phyloP scores from a whole-genome alignment of 2,888 invertebrate genomes.

The Hanleya hanleyi region DNA sequence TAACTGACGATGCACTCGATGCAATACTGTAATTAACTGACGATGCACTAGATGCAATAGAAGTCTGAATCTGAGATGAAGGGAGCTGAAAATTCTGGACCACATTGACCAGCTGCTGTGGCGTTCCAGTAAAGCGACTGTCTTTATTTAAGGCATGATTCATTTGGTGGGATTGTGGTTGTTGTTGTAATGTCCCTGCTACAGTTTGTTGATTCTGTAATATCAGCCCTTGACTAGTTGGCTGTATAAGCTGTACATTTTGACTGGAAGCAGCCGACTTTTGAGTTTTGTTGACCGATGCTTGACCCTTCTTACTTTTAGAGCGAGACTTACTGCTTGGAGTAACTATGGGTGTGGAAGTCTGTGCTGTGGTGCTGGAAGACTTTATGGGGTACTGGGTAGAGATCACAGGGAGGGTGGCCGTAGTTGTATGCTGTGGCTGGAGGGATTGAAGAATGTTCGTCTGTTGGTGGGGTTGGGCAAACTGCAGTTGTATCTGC shows the following conservation, averaged over 20 bases:
- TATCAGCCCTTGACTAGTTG: not conserved
- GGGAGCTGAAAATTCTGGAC: not conserved
- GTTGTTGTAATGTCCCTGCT: not conserved
- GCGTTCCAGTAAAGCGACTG: not conserved
- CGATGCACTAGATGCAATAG: not conserved
- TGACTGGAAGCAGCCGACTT: not conserved
- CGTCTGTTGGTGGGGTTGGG: slow-evolving; percentile 30
- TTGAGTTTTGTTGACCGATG: slow-evolving; percentile 4
- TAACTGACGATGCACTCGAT: not conserved
- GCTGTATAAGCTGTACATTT: not conserved
- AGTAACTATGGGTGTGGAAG: slow-evolving; percentile 38
- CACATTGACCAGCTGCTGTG: not conserved
- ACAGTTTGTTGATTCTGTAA: not conserved
- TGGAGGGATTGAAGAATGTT: not conserved
- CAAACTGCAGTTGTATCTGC: slow-evolving; percentile 12
- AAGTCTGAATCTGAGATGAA: too few relatives aligned
- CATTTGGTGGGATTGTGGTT: not conserved
- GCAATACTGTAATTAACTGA: not conserved
- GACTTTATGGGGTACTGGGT: slow-evolving; percentile 14
- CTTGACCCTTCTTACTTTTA: slow-evolving; percentile 6
- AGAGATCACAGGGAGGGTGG: slow-evolving; percentile 12
- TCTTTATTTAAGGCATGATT: not conserved
- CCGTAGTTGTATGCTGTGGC: slow-evolving; percentile 29
- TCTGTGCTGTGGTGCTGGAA: slow-evolving; percentile 1
- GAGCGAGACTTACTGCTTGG: slow-evolving; percentile 23